Evolutionary conservation across 2,113 vertebrate species (phyloP).

Genomic region (Hucho hucho): DNA sequence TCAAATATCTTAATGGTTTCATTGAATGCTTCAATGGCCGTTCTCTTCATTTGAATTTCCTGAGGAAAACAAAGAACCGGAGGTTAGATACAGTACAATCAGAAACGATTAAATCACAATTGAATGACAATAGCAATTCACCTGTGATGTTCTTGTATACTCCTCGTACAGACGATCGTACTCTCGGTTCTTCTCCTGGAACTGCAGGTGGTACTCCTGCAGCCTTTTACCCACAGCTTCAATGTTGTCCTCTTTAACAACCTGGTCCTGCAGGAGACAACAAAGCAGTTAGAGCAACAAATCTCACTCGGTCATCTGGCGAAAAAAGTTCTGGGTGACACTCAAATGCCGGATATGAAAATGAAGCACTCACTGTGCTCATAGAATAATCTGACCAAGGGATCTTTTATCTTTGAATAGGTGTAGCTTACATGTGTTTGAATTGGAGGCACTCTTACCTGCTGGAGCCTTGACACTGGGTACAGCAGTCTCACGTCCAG

Average conservation of each 20-base stretch:
- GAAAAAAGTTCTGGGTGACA: too few relatives aligned
- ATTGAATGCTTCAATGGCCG: conserved; percentile 98
- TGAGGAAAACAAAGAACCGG: conserved; percentile 6
- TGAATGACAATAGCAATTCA: conserved; percentile 28
- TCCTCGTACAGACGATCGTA: conserved; percentile 98
- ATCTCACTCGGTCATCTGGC: too few relatives aligned
- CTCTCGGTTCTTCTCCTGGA: conserved; percentile 97
- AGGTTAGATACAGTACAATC: too few relatives aligned
- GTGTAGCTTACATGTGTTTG: too few relatives aligned
- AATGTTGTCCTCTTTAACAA: conserved; percentile 97
- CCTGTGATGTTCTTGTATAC: conserved; percentile 97
- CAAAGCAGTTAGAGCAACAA: too few relatives aligned
- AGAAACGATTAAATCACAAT: too few relatives aligned
- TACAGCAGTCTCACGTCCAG: conserved; percentile 95
- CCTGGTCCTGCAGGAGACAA: conserved; percentile 85
- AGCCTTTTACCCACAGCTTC: conserved; percentile 98
- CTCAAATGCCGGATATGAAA: too few relatives aligned
- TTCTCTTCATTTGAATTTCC: conserved; percentile 99
- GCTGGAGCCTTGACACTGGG: conserved; percentile 96
- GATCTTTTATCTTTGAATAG: too few relatives aligned
- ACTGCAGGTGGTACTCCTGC: conserved; percentile 96
- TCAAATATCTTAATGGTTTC: conserved; percentile 99
- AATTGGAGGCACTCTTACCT: conserved; percentile 73
- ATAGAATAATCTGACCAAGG: too few relatives aligned
- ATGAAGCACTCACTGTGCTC: too few relatives aligned